These are phyloP conservation scores for Brachionichthys hirsutus DNA, from an alignment of 2,113 vertebrate genomes.

Conservation along the genomic window DNA sequence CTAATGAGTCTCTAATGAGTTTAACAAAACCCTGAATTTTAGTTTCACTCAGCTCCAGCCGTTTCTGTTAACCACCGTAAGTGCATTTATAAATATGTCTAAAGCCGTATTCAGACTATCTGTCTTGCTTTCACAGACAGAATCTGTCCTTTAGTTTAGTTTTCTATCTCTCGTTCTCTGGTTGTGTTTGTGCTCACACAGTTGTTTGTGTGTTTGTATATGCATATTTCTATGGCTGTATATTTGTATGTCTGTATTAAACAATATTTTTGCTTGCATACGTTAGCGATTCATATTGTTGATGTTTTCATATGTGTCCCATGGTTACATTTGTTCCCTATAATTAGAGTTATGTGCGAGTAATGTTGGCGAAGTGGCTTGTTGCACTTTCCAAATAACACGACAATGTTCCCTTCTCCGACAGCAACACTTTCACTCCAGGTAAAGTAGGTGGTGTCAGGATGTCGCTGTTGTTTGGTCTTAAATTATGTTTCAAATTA, in stretches of 20 bases:
- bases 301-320: neutral
- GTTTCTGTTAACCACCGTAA: slow-evolving; percentile 6
- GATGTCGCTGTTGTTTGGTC: slow-evolving; percentile 14
- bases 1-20: slow-evolving; percentile 10
- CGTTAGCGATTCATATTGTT: no score
- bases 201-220: no score
- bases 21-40: slow-evolving; percentile 21
- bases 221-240: no score
- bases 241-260: no score
- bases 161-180: no score
- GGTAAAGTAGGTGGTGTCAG: neutral
- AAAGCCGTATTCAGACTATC: slow-evolving; percentile 11
- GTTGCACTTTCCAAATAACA: neutral
- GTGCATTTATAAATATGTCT: slow-evolving; percentile 23
- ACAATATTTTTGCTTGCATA: no score
- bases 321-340: slow-evolving; percentile 26
- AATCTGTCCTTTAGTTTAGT: no score
- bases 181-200: no score
- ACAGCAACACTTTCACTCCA: neutral
- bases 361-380: neutral
- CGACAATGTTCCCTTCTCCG: neutral
- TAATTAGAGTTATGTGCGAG: slow-evolving; percentile 37
- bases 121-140: slow-evolving; percentile 9
- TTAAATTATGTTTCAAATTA: slow-evolving; percentile 10
- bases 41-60: slow-evolving; percentile 27